Evolutionary conservation across 2,113 vertebrate genomes (phyloP).

Genomic region (Campylorhamphus procurvoides): DNA sequence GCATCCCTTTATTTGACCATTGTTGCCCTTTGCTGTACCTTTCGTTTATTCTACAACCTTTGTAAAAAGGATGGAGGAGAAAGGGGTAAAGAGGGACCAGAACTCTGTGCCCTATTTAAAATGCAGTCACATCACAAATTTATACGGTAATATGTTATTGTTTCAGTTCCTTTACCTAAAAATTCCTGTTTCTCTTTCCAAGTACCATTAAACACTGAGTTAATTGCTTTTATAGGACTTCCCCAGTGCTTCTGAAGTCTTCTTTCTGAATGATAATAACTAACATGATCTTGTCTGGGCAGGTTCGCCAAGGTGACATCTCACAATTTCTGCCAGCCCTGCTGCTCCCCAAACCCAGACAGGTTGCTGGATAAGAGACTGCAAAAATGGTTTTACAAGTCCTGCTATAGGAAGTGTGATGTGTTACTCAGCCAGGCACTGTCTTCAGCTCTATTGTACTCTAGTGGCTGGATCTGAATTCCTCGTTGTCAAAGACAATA

Average conservation of each 20-base stretch:
- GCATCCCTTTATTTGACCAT: fast-evolving
- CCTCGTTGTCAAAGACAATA: not conserved
- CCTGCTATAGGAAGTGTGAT: not conserved
- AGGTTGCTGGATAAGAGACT: not conserved
- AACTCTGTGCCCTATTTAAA: not conserved
- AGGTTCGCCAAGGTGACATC: not conserved
- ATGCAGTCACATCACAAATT: not conserved
- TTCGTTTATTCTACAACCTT: not conserved
- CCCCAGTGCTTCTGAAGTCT: not conserved
- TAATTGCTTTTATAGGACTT: not conserved
- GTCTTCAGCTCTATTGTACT: not conserved
- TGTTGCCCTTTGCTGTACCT: not conserved
- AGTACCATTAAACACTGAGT: not conserved
- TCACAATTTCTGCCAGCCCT: not conserved
- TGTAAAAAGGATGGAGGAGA: not conserved
- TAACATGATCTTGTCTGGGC: not conserved
- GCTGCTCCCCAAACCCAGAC: not conserved
- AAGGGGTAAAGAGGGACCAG: not conserved
- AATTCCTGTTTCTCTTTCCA: not conserved
- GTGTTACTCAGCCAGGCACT: not conserved
- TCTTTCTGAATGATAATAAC: not conserved
- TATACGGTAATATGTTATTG: not conserved
- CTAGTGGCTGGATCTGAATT: not conserved
- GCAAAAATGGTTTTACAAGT: not conserved
- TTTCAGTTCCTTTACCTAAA: not conserved